Percentiles rank a stretch among this genome's conserved stretches.
Conservation (phyloP, 2,797 vertebrate species). For the Triplophysa bombifrons region DNA sequence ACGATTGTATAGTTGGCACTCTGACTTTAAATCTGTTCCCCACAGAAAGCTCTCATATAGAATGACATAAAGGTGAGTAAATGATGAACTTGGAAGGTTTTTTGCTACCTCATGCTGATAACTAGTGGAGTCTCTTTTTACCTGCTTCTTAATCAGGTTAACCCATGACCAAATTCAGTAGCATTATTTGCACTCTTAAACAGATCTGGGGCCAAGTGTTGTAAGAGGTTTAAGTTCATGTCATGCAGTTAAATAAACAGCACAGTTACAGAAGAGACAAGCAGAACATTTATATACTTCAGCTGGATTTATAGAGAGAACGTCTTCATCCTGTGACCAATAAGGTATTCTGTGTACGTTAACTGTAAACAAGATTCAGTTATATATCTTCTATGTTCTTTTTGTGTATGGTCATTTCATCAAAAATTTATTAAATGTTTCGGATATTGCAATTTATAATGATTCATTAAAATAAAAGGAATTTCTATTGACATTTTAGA, state of each 20-base stretch:
- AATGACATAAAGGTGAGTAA: background rate
- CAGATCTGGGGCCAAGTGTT: slow-evolving; percentile 5
- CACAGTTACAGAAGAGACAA: slow-evolving; percentile 1
- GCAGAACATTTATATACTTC: background rate
- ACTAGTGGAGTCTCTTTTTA: slow-evolving; percentile 18
- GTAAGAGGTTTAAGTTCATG: slow-evolving; percentile 49
- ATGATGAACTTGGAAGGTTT: background rate
- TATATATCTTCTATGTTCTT: background rate
- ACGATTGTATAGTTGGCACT: background rate
- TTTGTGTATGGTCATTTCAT: background rate
- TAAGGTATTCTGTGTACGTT: background rate
- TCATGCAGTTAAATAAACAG: slow-evolving; percentile 45
- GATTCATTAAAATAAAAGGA: background rate
- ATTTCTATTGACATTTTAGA: background rate
- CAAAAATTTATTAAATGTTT: background rate
- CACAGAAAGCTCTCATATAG: no score
- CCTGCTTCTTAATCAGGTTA: slow-evolving; percentile 59
- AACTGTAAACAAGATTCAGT: background rate
- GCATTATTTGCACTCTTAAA: slow-evolving; percentile 16
- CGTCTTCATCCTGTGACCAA: background rate
- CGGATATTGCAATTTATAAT: background rate
- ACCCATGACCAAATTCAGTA: slow-evolving; percentile 61
- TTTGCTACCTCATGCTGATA: slow-evolving; percentile 55
- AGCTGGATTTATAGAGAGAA: background rate
- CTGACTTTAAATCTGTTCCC: background rate